These are phyloP conservation scores for Aix galericulata DNA, from an alignment of 2,113 vertebrate species.

Conservation along the genomic window DNA sequence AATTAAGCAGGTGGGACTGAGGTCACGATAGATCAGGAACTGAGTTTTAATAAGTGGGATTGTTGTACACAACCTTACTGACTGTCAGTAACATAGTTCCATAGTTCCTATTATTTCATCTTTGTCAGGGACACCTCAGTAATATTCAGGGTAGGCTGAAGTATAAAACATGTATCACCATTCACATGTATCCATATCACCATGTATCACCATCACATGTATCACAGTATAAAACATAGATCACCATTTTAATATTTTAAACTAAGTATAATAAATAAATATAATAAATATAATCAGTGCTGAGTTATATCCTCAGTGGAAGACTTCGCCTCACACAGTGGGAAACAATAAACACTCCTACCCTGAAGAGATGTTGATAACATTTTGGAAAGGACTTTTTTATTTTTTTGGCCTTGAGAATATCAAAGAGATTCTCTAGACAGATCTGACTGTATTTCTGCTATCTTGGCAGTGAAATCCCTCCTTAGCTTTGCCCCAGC, in stretches of 20 bases:
- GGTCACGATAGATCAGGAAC: not conserved
- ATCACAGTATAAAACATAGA: not conserved
- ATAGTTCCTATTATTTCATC: not conserved
- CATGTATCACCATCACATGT: no score
- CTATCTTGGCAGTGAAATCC: slow-evolving; percentile 8
- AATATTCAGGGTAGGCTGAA: not conserved
- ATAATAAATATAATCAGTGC: not conserved
- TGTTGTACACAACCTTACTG: fast-evolving
- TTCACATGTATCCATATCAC: not conserved
- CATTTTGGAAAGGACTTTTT: not conserved
- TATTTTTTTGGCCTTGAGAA: not conserved
- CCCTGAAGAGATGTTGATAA: not conserved
- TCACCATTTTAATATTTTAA: not conserved
- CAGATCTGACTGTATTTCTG: not conserved
- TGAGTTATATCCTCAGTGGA: not conserved
- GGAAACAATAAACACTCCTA: not conserved
- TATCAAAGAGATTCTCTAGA: slow-evolving; percentile 2
- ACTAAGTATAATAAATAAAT: not conserved
- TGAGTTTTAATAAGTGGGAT: fast-evolving
- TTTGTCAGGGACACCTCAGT: not conserved
- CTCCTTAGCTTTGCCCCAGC: not conserved
- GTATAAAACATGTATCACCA: not conserved
- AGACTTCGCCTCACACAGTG: not conserved
- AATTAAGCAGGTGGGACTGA: not conserved
- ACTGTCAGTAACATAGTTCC: not conserved